Conservation (phyloP, 2,113 vertebrate species). For the Marmota flaviventris region DNA sequence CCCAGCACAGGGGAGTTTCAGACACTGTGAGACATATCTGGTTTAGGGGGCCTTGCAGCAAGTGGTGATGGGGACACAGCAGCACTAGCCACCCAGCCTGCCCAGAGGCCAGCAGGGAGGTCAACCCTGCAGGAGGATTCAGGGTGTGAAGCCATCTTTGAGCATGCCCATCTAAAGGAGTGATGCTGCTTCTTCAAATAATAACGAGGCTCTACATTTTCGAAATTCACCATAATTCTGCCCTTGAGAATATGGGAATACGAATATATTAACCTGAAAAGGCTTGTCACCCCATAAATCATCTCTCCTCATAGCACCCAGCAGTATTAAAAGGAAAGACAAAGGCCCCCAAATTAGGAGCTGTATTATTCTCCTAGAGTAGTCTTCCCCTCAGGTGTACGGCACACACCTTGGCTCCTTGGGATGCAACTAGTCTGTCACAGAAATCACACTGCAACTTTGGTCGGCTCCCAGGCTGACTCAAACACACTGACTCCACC, state of each 20-base stretch:
- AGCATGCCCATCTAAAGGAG: not conserved
- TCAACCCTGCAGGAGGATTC: not conserved
- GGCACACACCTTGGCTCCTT: not conserved
- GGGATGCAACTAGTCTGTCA: not conserved
- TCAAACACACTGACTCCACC: not conserved
- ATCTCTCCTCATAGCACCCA: not conserved
- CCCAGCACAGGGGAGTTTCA: rapidly evolving
- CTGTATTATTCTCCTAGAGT: not conserved
- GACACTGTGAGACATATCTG: not conserved
- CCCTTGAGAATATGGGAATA: not conserved
- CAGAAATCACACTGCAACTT: not conserved
- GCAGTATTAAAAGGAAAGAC: not conserved
- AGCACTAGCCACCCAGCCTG: not conserved
- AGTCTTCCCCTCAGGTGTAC: not conserved
- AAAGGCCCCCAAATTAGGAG: not conserved
- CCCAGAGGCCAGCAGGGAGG: not conserved
- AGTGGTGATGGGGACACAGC: not conserved
- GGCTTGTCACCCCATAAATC: not conserved
- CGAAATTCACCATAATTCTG: not conserved
- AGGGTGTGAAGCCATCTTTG: not conserved
- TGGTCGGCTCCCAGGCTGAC: not conserved
- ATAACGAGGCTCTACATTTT: not conserved
- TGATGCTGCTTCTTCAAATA: not conserved
- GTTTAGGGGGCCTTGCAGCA: not conserved
- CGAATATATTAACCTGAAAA: not conserved